phyloP scores from a whole-genome alignment of 2,797 vertebrate genomes.

The Pantherophis vulpinus region DNA sequence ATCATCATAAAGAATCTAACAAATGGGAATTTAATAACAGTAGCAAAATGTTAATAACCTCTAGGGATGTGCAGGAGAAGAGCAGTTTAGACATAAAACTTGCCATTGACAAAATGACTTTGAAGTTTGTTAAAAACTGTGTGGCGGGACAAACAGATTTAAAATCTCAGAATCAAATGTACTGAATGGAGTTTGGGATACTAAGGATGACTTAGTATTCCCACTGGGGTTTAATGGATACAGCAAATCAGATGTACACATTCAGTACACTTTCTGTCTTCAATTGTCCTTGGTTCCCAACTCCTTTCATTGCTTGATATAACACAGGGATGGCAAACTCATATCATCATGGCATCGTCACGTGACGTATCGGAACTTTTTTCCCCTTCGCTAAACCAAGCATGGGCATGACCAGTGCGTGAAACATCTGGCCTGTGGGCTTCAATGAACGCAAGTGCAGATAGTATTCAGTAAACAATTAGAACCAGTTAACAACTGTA shows the following conservation, averaged over 20 bases:
- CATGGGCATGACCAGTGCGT: too few relatives aligned
- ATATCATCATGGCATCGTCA: too few relatives aligned
- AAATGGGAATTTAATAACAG: constrained; percentile 2
- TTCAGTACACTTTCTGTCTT: not conserved
- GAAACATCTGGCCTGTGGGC: too few relatives aligned
- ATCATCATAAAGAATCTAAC: constrained; percentile 95
- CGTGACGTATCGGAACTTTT: too few relatives aligned
- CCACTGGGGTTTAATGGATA: not conserved
- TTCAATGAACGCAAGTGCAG: not conserved
- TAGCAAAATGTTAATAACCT: constrained; percentile 6
- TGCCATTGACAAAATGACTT: not conserved
- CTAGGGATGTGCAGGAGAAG: not conserved
- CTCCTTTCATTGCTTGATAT: not conserved
- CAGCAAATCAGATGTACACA: not conserved
- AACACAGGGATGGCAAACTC: not conserved
- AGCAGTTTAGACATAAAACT: not conserved
- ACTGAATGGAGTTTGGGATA: not conserved
- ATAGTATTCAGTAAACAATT: not conserved
- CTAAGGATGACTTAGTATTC: not conserved
- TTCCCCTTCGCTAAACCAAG: too few relatives aligned
- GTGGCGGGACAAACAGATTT: not conserved
- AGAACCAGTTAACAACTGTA: not conserved
- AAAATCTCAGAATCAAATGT: not conserved
- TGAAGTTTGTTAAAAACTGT: not conserved
- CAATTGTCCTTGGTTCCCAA: not conserved